Base-by-base conservation (phyloP, 2,797 vertebrate genomes). In the Coregonus ussuriensis region DNA sequence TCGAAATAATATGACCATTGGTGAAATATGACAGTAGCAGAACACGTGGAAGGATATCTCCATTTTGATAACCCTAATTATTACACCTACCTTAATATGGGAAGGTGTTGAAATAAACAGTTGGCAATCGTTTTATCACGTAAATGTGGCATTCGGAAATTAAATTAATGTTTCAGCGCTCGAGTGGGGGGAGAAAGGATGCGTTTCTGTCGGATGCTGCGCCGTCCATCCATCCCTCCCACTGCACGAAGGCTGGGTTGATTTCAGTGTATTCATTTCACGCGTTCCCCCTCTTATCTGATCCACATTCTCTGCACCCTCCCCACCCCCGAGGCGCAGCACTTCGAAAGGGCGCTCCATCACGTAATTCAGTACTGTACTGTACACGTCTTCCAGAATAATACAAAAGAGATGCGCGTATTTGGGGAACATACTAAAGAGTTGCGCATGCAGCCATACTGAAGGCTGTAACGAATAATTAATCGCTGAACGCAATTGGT, bases 191-290 rank as follows among this genome's bases (percentile, higher is more conserved):
- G 79, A 74, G 79, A 35, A 77, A 51, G 47, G 81, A 76, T 78
- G 33, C 35, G 76, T 68, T 71, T 71, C 63, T 66, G 35, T n/a
- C 4, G 9, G 41, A 9, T 53, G 47, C 53, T 25, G 15, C 53
- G 33, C 7, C 9, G 31, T 29, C 18, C 11, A 33, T 18, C 62
- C 76, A 7, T 62, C 72, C 14, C 59, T 75, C 70, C 37, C 76
- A 15, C 80, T 56, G 72, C 86, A 81, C 84, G 82, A 82, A 77
- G 71, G 75, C 86, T 85, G 79, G 47, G 73, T 18, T 11, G 83
- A 87, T 91, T 89, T 89, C 88, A 90, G 88, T 90, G 87, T 51
- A 63, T 89, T 85, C 85, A 73, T 88, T 83, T 78, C 86, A 70
- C 87, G 62, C 85, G 31, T 81, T 70, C 82, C 31, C 21, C 59